phyloP scores from a whole-genome alignment of 2,797 vertebrate genomes.

The Capromys pilorides region DNA sequence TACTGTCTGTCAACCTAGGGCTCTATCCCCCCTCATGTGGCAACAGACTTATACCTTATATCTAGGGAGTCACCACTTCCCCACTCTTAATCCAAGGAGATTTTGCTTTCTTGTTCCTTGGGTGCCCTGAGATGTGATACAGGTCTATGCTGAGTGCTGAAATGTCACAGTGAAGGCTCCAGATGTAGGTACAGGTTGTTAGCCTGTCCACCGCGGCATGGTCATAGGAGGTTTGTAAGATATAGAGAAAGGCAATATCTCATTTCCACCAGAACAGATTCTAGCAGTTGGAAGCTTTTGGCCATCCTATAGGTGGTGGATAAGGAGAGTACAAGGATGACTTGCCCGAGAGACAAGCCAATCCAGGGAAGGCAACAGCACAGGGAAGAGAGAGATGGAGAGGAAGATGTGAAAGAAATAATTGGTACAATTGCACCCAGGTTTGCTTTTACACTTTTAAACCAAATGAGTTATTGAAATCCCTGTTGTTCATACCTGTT shows the following conservation, averaged over 20 bases:
- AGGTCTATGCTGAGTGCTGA: background rate
- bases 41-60: background rate
- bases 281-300: background rate
- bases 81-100: background rate
- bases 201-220: background rate
- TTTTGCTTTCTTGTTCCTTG: background rate
- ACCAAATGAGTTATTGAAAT: background rate
- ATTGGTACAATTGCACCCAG: background rate
- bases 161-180: background rate
- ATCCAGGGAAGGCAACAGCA: background rate
- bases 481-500: background rate
- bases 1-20: background rate
- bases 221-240: background rate
- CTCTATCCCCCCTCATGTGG: background rate
- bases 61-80: background rate
- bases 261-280: background rate
- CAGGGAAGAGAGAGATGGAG: too few species aligned
- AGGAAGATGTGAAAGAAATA: background rate
- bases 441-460: background rate
- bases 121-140: fast-evolving
- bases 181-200: background rate
- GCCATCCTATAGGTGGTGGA: background rate
- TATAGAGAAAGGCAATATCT: background rate
- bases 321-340: background rate
- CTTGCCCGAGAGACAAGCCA: background rate